A percentile compares a stretch with the other conserved stretches of the same genome.
Conservation (phyloP, 2,888 invertebrate genomes). For the Oscheius sp. region DNA sequence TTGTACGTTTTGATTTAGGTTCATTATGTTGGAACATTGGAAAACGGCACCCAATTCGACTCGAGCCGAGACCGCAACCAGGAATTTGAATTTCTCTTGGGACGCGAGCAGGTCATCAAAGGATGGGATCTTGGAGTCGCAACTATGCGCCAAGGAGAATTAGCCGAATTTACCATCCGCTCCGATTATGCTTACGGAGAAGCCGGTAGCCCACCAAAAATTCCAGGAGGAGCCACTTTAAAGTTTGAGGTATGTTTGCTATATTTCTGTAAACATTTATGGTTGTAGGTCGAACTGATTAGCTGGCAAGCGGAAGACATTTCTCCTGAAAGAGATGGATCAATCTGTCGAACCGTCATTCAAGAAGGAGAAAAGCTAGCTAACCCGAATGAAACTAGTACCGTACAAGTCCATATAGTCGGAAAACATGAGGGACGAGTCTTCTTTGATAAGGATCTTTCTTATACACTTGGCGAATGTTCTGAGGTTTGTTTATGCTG, state of each 20-base stretch:
- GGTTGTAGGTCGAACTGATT: slow-evolving; percentile 55
- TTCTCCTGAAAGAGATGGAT: slow-evolving; percentile 85
- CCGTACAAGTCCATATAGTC: slow-evolving; percentile 83
- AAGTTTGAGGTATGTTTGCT: slow-evolving; percentile 83
- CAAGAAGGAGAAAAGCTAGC: slow-evolving; percentile 81
- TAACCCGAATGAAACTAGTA: slow-evolving; percentile 85
- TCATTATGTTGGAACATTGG: slow-evolving; percentile 89
- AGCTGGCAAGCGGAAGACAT: slow-evolving; percentile 81
- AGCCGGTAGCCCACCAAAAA: slow-evolving; percentile 85
- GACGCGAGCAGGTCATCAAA: slow-evolving; percentile 80
- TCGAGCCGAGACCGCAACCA: slow-evolving; percentile 86
- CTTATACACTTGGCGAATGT: slow-evolving; percentile 89
- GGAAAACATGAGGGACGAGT: slow-evolving; percentile 80
- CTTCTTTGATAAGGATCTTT: slow-evolving; percentile 86
- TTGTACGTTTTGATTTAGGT: slow-evolving; percentile 75
- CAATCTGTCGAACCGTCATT: slow-evolving; percentile 82
- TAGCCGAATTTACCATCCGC: slow-evolving; percentile 84
- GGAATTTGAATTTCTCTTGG: slow-evolving; percentile 88
- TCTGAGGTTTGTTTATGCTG: slow-evolving; percentile 76
- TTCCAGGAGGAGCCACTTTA: slow-evolving; percentile 88
- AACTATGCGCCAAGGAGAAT: slow-evolving; percentile 86
- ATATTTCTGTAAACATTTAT: not conserved
- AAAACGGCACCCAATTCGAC: slow-evolving; percentile 90
- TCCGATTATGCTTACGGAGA: slow-evolving; percentile 91
- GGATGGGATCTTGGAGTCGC: slow-evolving; percentile 91